Percentiles rank a stretch among this genome's conserved stretches.
Evolutionary conservation across 1,140 invertebrate genomes (phyloP).

Genomic region (Hylyphantes graminicola): DNA sequence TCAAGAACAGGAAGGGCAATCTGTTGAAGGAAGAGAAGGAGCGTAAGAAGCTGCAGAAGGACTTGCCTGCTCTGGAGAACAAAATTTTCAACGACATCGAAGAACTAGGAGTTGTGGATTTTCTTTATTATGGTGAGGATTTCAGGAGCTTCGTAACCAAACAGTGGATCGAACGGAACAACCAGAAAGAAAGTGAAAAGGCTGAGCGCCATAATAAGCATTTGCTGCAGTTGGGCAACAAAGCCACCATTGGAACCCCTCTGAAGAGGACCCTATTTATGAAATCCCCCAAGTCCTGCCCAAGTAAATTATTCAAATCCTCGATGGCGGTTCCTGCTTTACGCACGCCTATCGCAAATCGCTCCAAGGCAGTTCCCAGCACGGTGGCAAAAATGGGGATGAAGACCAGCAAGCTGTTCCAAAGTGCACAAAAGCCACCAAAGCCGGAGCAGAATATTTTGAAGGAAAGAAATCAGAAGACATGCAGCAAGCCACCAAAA

Average conservation of each 20-base stretch:
- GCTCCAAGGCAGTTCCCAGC: background rate
- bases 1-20: constrained; percentile 85
- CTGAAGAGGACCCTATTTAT: no score
- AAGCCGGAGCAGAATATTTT: background rate
- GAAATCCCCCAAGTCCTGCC: no score
- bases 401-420: background rate
- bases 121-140: constrained; percentile 66
- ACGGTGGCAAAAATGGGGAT: background rate
- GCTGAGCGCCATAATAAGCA: constrained; percentile 42
- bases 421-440: background rate
- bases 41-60: constrained; percentile 78
- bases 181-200: constrained; percentile 68
- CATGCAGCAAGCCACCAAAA: background rate
- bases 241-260: no score
- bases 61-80: constrained; percentile 69
- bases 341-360: background rate
- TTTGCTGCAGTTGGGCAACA: no score
- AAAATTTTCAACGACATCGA: constrained; percentile 66
- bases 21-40: constrained; percentile 85
- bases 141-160: constrained; percentile 66
- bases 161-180: constrained; percentile 67
- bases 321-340: constrained; percentile 4
- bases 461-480: constrained; percentile 20
- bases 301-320: background rate
- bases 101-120: constrained; percentile 66